Base-by-base conservation (phyloP, 1,140 invertebrate genomes). In the Drosophila watanabei region DNA sequence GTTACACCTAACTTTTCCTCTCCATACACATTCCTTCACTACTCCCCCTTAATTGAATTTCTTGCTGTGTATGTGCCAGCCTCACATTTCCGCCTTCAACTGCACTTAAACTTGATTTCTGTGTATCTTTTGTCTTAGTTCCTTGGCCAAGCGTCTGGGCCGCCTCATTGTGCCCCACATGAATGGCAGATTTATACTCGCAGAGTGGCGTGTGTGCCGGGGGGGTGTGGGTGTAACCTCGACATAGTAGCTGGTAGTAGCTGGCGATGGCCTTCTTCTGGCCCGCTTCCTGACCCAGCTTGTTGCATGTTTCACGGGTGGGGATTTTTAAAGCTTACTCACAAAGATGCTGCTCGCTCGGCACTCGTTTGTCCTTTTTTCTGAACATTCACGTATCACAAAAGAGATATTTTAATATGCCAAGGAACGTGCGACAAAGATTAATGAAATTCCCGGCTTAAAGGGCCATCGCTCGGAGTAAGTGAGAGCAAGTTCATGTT, bases 61-160 rank as follows among this genome's bases (percentile, higher is more conserved):
- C 16, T 54, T 41, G 13, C 39, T 6, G 58, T 63, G 56, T 52
- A 18, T 46, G 49, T 37, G 20, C 6, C 51, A 54, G 41, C 33
- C 52, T 35, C 46, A 52, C 56, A 72, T 79, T 82, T 86, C 82
- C 83, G 75, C 69, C 69, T 56, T 71, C 71, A 77, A 68, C 84
- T 83, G 79, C 76, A 87, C 84, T 87, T 87, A 88, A 80, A 87
- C 84, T 80, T 80, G 84, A 88, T 80, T 88, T 70, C 64, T 59
- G 80, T 65, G 75, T 64, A 58, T 65, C 84, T 70, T 80, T 87
- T 87, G 83, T 87, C 80, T 87, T 72, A 72, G 62, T 46, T 65
- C 63, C 61, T 70, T 76, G 62, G 77, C 64, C 72, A 77, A 72
- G 76, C 72, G 81, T 64, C 68, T 80, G 63, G 48, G 52, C 33